These are phyloP conservation scores for Tichodroma muraria DNA, from an alignment of 2,113 vertebrate species.

Conservation along the genomic window DNA sequence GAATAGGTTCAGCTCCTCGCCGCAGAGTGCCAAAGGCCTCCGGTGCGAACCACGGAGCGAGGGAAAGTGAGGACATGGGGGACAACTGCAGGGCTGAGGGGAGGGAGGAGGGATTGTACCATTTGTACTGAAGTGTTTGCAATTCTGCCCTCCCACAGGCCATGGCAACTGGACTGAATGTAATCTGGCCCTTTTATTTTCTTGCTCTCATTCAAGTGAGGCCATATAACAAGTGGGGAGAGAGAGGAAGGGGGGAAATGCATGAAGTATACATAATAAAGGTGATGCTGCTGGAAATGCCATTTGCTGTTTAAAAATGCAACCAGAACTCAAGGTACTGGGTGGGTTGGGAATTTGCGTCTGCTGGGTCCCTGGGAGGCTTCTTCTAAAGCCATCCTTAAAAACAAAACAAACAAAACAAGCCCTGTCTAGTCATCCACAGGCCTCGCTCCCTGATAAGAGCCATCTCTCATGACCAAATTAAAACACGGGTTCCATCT, in stretches of 20 bases:
- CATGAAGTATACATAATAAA: neutral
- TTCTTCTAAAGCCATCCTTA: neutral
- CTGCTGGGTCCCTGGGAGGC: neutral
- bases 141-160: constrained; percentile 34
- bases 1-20: constrained; percentile 24
- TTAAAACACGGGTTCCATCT: neutral
- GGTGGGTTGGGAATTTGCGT: neutral
- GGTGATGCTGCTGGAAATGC: neutral
- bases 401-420: neutral
- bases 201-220: constrained; percentile 33
- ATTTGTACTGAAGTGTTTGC: constrained; percentile 43
- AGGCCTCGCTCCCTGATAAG: neutral
- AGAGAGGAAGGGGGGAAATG: neutral
- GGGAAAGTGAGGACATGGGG: constrained; percentile 50
- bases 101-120: constrained; percentile 31
- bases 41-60: neutral
- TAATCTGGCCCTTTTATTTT: constrained; percentile 49
- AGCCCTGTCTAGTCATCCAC: neutral
- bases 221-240: constrained; percentile 12
- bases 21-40: constrained; percentile 10
- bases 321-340: neutral
- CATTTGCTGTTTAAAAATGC: rapidly evolving
- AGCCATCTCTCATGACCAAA: neutral
- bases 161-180: constrained; percentile 45
- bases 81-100: constrained; percentile 14